phyloP scores from a whole-genome alignment of 1,140 invertebrate species.

The Drosophila athabasca region DNA sequence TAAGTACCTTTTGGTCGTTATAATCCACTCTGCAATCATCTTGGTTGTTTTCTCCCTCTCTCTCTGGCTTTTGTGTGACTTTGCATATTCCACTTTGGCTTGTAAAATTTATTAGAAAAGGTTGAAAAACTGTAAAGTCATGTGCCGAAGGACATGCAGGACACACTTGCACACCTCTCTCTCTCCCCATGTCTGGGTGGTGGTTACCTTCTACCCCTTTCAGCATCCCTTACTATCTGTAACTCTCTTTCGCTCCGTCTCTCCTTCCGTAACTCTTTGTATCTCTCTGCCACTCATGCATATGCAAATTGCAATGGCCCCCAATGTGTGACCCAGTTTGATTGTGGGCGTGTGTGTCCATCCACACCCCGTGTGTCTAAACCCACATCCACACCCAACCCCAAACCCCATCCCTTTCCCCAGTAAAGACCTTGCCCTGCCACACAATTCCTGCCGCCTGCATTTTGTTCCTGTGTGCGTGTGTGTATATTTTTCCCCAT shows the following conservation, averaged over 20 bases:
- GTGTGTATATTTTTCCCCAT: slow-evolving; percentile 48
- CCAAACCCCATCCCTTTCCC: neutral
- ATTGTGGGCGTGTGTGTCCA: slow-evolving; percentile 61
- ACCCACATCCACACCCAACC: too few relatives aligned
- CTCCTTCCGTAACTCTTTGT: slow-evolving; percentile 26
- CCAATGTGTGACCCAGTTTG: slow-evolving; percentile 69
- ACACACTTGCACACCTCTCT: slow-evolving; percentile 40
- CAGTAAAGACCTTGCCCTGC: neutral
- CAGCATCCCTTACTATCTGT: neutral
- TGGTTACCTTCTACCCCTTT: slow-evolving; percentile 5
- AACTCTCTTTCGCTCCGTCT: neutral
- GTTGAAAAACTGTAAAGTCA: slow-evolving; percentile 73
- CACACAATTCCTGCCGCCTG: slow-evolving; percentile 34
- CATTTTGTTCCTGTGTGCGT: slow-evolving; percentile 32
- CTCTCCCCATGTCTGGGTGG: neutral
- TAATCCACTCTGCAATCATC: too few relatives aligned
- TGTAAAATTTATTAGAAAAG: slow-evolving; percentile 72
- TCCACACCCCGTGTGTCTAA: slow-evolving; percentile 16
- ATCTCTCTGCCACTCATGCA: slow-evolving; percentile 61
- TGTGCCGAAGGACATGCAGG: slow-evolving; percentile 47
- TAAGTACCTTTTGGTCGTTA: too few relatives aligned
- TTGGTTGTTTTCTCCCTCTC: too few relatives aligned
- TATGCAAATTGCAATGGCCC: slow-evolving; percentile 72
- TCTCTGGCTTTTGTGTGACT: slow-evolving; percentile 54
- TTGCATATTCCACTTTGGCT: slow-evolving; percentile 65